These are phyloP conservation scores for Vulpes vulpes DNA, from an alignment of 2,113 vertebrate genomes.

Conservation along the genomic window DNA sequence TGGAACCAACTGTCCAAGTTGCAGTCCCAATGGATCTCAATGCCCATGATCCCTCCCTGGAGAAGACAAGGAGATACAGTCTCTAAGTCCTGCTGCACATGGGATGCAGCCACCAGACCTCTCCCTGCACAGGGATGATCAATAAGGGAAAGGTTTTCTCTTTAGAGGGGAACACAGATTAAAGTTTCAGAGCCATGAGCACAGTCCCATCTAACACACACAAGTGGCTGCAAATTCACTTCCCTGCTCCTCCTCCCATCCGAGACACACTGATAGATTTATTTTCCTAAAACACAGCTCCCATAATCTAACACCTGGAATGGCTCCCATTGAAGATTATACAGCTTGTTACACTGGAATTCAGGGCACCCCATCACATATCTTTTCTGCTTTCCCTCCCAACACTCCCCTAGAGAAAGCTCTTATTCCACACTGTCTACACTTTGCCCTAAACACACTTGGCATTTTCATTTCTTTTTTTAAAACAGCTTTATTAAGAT, in stretches of 20 bases:
- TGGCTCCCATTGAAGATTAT: background rate
- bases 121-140: background rate
- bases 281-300: background rate
- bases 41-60: conserved; percentile 93
- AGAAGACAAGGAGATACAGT: background rate
- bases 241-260: background rate
- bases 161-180: background rate
- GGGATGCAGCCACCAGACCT: background rate
- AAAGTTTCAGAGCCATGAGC: background rate
- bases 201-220: fast-evolving
- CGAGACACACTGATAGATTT: background rate
- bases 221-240: fast-evolving
- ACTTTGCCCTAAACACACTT: background rate
- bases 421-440: background rate
- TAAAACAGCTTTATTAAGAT: background rate
- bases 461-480: background rate
- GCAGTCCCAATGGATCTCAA: conserved; percentile 94
- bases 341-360: background rate
- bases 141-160: background rate
- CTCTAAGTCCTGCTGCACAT: background rate
- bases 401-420: background rate
- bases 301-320: background rate
- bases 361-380: background rate
- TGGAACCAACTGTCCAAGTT: conserved; percentile 88
- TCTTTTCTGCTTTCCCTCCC: background rate